Evolutionary conservation across 2,797 vertebrate species (phyloP).

Genomic region (Amazona ochrocephala): DNA sequence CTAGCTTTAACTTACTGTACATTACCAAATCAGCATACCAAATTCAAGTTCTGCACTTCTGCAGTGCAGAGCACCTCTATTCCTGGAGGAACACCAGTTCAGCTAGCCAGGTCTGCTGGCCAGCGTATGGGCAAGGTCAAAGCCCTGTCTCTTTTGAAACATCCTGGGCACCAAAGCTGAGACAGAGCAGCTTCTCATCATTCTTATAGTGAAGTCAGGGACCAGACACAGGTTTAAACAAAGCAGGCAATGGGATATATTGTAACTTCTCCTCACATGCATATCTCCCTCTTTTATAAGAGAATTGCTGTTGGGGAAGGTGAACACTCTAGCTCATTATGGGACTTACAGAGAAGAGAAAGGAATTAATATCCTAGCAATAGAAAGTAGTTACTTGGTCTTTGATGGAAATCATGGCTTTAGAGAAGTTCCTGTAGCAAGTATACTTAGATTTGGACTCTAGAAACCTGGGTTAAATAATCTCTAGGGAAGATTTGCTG

Average conservation of each 20-base stretch:
- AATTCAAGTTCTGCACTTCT: background rate
- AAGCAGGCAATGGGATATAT: background rate
- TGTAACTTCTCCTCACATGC: background rate
- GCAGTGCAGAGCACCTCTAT: background rate
- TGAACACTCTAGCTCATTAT: background rate
- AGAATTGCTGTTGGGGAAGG: rapidly evolving
- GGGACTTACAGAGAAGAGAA: background rate
- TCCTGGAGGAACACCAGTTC: background rate
- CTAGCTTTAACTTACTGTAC: background rate
- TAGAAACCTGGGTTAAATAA: background rate
- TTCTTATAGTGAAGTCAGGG: background rate
- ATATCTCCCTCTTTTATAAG: background rate
- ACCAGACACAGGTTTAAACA: background rate
- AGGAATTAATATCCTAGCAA: background rate
- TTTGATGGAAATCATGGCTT: background rate
- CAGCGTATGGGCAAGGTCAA: background rate
- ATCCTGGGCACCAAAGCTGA: background rate
- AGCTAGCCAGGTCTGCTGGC: background rate
- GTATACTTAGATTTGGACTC: background rate
- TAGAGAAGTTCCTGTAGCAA: background rate
- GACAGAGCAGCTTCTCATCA: background rate
- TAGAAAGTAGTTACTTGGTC: background rate
- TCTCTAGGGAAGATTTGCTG: background rate
- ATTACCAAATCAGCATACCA: background rate
- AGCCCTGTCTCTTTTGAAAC: background rate